Base-by-base conservation (phyloP, 2,888 invertebrate species). In the Acanthosoma haemorrhoidale region DNA sequence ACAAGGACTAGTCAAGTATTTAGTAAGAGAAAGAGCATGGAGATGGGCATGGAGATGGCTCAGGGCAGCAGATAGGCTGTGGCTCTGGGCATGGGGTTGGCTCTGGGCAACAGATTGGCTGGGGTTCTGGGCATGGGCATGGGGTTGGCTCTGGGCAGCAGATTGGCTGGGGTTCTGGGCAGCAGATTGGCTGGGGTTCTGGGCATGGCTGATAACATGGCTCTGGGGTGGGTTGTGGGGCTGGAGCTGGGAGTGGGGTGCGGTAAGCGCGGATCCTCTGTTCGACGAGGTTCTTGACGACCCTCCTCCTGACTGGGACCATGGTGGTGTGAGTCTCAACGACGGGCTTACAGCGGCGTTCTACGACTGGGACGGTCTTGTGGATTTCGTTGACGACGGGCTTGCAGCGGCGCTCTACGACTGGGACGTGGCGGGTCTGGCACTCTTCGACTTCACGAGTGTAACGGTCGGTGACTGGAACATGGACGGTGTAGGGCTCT, bases 401-500 rank as follows among this genome's bases (percentile, higher is more conserved):
- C 6, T 57, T 38, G 61, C 25, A 32, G 9, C 64, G 57, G 21
- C 70, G 64, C 32, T 72, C 71, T 29, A 72, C 70, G 21, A 73
- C 68, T 18, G 73, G 73, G 1, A 73, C 72, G 36, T 68, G 59
- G 31, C 36, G 57, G 64, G 66, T 61, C 16, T 58, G 34, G 25
- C 21, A 29, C 25, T 73, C 72, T 32, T 72, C 70, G 51, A 73
- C 72, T 29, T 70, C 66, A 16, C 71, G 68, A 36, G 38, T 60
- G 69, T 36, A 64, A 36, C 38, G 68, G 41, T 72, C 71, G 21
- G 70, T 72, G 39, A 73, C 70, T 8, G 73, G 72, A 9, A 73
- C 73, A 32, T 73, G 72, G 15, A 70, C 70, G 69, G 73, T 73
- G 73, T 73, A 73, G 51, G 70, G 70, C 61, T 73, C 71, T 11